phyloP scores from a whole-genome alignment of 2,888 invertebrate species.

The Lasius platythorax region DNA sequence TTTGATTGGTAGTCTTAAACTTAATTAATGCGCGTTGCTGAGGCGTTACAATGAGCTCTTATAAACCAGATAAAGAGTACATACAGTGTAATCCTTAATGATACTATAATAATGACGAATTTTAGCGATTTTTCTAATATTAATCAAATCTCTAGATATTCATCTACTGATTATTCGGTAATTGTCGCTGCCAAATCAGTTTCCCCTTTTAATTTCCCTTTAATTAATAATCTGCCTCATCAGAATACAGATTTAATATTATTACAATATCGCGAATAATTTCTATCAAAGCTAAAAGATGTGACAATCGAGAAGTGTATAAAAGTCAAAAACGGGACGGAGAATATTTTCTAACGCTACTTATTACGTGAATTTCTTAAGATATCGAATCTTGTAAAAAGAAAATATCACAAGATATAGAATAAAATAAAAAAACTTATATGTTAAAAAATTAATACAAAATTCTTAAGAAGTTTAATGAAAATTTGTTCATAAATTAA shows the following conservation, averaged over 20 bases:
- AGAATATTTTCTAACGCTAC: conserved; percentile 69
- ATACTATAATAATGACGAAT: conserved; percentile 33
- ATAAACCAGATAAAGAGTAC: conserved; percentile 46
- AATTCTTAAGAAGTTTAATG: background rate
- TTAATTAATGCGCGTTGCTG: conserved; percentile 47
- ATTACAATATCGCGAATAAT: conserved; percentile 22
- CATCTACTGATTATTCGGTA: background rate
- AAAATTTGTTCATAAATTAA: background rate
- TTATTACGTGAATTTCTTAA: conserved; percentile 57
- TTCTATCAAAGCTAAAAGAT: conserved; percentile 58
- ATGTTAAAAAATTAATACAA: conserved; percentile 1
- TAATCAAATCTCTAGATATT: conserved; percentile 16
- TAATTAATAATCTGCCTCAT: conserved; percentile 12
- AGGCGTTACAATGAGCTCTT: conserved; percentile 34
- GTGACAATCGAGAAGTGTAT: conserved; percentile 71
- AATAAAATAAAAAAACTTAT: background rate
- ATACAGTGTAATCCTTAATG: conserved; percentile 53
- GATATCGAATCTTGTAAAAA: conserved; percentile 40
- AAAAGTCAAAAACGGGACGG: conserved; percentile 77
- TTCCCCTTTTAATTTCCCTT: background rate
- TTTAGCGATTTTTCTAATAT: conserved; percentile 10
- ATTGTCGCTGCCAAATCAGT: conserved; percentile 13
- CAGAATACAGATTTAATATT: conserved; percentile 56
- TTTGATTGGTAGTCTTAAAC: conserved; percentile 42
- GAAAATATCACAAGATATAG: background rate